Conservation (phyloP, 2,113 vertebrate genomes). For the Chaetorhynchus papuensis region DNA sequence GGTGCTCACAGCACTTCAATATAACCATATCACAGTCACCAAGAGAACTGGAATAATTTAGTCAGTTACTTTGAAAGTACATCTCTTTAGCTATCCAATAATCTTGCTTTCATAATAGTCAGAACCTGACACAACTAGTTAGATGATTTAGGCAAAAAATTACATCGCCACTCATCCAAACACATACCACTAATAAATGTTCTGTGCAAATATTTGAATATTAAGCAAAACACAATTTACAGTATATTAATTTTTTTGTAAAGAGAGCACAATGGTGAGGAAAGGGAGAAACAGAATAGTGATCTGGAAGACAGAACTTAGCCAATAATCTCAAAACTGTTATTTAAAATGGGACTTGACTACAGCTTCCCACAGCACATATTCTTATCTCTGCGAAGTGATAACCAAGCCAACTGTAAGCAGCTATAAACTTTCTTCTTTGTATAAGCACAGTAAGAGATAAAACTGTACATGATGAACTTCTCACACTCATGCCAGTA, state of each 20-base stretch:
- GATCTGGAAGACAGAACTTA: neutral
- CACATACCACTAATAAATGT: neutral
- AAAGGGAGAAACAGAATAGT: neutral
- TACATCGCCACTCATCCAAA: neutral
- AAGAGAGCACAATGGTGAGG: neutral
- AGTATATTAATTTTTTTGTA: neutral
- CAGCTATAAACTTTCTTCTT: neutral
- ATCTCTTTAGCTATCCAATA: neutral
- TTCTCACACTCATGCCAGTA: neutral
- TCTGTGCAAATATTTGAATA: neutral
- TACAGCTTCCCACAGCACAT: neutral
- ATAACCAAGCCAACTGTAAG: neutral
- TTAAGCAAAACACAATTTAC: neutral
- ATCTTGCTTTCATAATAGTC: neutral
- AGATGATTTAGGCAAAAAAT: neutral
- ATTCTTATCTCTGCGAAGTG: neutral
- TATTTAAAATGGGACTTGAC: neutral
- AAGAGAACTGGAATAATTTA: neutral
- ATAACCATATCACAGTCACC: neutral
- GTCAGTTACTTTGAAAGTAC: neutral
- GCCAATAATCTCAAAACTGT: neutral
- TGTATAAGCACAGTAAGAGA: neutral
- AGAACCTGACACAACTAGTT: neutral
- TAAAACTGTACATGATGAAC: neutral
- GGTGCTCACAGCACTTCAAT: neutral